Evolutionary conservation across 2,797 vertebrate genomes (phyloP), one percentile per base, ranked within the genome.

Genomic region (Chelidonichthys spinosus): DNA sequence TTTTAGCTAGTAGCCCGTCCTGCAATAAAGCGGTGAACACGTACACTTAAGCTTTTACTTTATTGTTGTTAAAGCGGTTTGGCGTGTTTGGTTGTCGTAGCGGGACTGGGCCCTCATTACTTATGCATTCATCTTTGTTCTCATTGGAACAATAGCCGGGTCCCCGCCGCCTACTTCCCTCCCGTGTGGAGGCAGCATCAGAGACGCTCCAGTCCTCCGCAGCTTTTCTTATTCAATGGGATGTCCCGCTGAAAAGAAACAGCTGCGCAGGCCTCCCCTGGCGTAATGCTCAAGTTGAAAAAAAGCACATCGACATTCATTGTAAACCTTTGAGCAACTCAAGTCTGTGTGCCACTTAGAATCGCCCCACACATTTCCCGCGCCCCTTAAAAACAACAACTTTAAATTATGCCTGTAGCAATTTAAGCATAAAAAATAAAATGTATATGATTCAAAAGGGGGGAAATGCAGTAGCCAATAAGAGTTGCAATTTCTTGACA

Each of bases 101-200:
- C 4, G 54, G 61, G 39, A 15, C 17, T 37, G 73, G 90, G 89
- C 90, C 86, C 76, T 86, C 84, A 85, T 92, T 89, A 88, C 74
- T 86, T 90, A 90, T 87, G 80, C 81, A 86, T 87, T 90, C 86
- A 95, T 92, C 94, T 94, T 95, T 94, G 93, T 94, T 95, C 92
- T 87, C 87, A 91, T 67, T 83, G 87, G 89, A 92, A 95, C 94
- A 95, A 95, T 94, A 87, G 93, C 88, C 52, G 61, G 61, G 74
- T 77, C 84, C 83, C 85, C 81, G 69, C 87, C 90, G 78, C 72
- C 88, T 55, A 39, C 62, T 55, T 36, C 74, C 75, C 83, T 69
- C 70, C 66, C 13, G 76, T 43, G 64, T 13, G 81, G 71, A 63
- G 71, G 55, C 78, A 59, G 81, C 82, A 47, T 44, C 79, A 15